These are phyloP conservation scores for Stomorhina lunata DNA, from an alignment of 2,888 invertebrate species.

Conservation along the genomic window DNA sequence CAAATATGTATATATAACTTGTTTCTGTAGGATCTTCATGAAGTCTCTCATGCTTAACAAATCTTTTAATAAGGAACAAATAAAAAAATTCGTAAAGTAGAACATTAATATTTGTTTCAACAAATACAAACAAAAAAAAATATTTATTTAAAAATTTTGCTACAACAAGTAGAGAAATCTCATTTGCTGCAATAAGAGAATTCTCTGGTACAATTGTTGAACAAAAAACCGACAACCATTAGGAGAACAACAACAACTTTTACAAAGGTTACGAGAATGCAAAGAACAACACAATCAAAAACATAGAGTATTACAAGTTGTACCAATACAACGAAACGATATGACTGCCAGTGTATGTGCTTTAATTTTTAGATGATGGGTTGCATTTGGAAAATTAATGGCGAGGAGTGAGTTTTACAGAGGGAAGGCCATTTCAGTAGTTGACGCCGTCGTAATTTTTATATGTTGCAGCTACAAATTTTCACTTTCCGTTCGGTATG, in stretches of 20 bases:
- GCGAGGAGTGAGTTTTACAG: background rate
- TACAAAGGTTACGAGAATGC: constrained; percentile 49
- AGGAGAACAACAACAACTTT: constrained; percentile 22
- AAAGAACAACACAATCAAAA: background rate
- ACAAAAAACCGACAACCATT: background rate
- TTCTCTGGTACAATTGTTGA: constrained; percentile 13
- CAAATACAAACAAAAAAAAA: background rate
- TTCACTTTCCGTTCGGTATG: constrained; percentile 78
- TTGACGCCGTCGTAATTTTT: constrained; percentile 54
- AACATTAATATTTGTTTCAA: constrained; percentile 18
- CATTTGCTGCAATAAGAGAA: constrained; percentile 29
- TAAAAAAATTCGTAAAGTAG: background rate
- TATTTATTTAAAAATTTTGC: constrained; percentile 1
- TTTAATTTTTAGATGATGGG: constrained; percentile 36
- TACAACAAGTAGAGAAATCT: constrained; percentile 23
- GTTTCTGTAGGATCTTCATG: background rate
- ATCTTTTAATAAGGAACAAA: background rate
- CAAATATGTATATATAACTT: too few species aligned
- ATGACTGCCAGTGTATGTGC: background rate
- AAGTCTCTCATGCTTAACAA: background rate
- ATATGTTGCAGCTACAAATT: constrained; percentile 72
- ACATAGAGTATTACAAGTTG: background rate
- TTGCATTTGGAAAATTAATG: background rate
- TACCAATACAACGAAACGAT: background rate
- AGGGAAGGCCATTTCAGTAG: constrained; percentile 48